Evolutionary conservation across 2,797 vertebrate species (phyloP).

Genomic region (Danio aesculapii): DNA sequence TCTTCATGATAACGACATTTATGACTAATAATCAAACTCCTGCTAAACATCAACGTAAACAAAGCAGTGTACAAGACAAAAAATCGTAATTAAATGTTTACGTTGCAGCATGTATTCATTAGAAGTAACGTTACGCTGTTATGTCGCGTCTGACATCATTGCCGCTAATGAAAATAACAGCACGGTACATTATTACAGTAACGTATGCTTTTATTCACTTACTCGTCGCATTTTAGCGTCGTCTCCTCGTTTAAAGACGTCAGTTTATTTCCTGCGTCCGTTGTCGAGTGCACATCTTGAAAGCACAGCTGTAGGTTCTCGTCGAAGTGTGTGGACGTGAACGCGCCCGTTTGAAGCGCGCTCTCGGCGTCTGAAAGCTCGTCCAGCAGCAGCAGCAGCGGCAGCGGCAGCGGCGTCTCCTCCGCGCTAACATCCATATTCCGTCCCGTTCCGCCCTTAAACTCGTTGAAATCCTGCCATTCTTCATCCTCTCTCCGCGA

Average conservation of each 20-base stretch:
- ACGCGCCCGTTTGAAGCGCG: conserved; percentile 54
- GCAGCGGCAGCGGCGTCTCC: conserved; percentile 67
- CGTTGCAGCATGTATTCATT: background rate
- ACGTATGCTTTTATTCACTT: conserved; percentile 68
- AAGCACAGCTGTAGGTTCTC: conserved; percentile 87
- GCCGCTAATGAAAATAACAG: background rate
- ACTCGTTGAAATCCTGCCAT: conserved; percentile 82
- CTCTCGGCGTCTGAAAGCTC: conserved; percentile 56
- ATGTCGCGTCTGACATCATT: background rate
- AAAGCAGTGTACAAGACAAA: background rate
- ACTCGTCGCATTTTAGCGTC: conserved; percentile 89
- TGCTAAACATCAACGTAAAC: background rate
- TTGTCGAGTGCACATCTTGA: conserved; percentile 71
- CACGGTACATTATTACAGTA: background rate
- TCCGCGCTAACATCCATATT: conserved; percentile 68
- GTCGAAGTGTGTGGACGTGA: conserved; percentile 74
- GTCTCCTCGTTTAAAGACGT: conserved; percentile 83
- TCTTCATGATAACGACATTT: background rate
- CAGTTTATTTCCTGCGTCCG: conserved; percentile 75
- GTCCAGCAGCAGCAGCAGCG: conserved; percentile 61
- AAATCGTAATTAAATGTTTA: background rate
- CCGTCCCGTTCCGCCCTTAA: conserved; percentile 65
- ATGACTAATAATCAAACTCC: background rate
- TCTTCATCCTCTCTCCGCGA: conserved; percentile 79
- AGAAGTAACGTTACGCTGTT: background rate